phyloP scores from a whole-genome alignment of 2,113 vertebrate genomes.

The Tretioscincus oriximinensis region DNA sequence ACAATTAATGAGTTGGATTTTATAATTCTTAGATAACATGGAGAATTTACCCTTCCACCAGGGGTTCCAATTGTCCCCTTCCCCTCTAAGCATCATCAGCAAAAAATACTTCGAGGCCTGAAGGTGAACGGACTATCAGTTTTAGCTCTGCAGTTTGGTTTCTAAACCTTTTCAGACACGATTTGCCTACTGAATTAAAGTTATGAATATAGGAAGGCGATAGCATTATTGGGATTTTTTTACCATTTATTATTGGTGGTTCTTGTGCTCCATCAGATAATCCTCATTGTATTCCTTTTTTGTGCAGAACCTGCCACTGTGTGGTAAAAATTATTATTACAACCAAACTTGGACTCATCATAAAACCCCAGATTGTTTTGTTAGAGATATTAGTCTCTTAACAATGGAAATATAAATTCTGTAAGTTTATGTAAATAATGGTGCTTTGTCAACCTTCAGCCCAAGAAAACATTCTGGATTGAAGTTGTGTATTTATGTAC shows the following conservation, averaged over 20 bases:
- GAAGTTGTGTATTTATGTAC: constrained; percentile 26
- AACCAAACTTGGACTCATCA: not conserved
- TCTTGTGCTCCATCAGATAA: not conserved
- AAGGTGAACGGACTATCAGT: not conserved
- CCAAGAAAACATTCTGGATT: not conserved
- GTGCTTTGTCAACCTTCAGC: constrained; percentile 15
- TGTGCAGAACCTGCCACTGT: constrained; percentile 58
- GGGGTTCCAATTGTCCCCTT: not conserved
- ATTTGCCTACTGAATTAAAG: not conserved
- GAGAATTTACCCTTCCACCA: not conserved
- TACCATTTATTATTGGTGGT: not conserved
- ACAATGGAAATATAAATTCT: not conserved
- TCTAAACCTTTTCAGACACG: not conserved
- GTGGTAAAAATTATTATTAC: constrained; percentile 44
- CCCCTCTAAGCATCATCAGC: not conserved
- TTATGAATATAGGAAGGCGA: not conserved
- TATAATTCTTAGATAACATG: not conserved
- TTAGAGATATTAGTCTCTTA: not conserved
- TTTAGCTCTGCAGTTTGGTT: not conserved
- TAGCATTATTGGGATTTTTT: not conserved
- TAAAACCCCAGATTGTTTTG: constrained; percentile 1
- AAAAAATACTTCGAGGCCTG: rapidly evolving
- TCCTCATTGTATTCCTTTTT: constrained; percentile 2
- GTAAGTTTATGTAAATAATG: constrained; percentile 6
- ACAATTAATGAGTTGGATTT: not conserved